Base-by-base conservation (phyloP, 2,113 vertebrate genomes). In the Herpailurus yagouaroundi region DNA sequence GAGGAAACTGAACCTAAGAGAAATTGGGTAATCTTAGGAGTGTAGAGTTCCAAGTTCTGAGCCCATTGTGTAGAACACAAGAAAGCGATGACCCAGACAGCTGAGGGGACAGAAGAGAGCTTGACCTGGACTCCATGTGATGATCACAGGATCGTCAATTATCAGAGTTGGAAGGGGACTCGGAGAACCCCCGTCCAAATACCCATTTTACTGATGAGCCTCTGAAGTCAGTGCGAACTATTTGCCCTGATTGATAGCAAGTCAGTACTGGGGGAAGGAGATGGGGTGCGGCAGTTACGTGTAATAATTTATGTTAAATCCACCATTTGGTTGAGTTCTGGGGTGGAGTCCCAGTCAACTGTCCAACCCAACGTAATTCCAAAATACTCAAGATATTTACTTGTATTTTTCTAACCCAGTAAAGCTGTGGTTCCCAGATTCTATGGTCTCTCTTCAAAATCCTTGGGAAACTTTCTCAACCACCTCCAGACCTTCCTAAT, bases 221-320 rank as follows among this genome's bases (percentile, higher is more conserved):
- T 63, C 48, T 66, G 86, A 83, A 66, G 45, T 31, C 66, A 31
- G 50, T 18, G 18, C 23, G 5, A n/a, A 41, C 18, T 10, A 8
- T 64, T 57, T 84, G 13, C 13, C 16, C 60, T 29, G 50, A 84
- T 33, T 23, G 57, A 60, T 45, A 41, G 45, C 19, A 87, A 31
- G 4, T n/a, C 25, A 48, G 69, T 23, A n/a, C 50, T 15, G 4
- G 10, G 63, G 23, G 23, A 33, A 69, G 3, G 14, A 8, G 16
- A 5, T 0, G 9, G 25, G 0, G 4, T 8, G 11, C 14, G 27
- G 6, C 5, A 6, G 50, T n/a, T 18, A 57, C 6, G 38, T 18
- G 18, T 64, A 52, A 87, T 48, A 29, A 76, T 33, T 83, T 41
- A 23, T 29, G 13, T 21, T 74, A 83, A 89, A 25, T 55, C 77